These are phyloP conservation scores for Molossus molossus DNA, from an alignment of 2,797 vertebrate genomes.

Conservation along the genomic window DNA sequence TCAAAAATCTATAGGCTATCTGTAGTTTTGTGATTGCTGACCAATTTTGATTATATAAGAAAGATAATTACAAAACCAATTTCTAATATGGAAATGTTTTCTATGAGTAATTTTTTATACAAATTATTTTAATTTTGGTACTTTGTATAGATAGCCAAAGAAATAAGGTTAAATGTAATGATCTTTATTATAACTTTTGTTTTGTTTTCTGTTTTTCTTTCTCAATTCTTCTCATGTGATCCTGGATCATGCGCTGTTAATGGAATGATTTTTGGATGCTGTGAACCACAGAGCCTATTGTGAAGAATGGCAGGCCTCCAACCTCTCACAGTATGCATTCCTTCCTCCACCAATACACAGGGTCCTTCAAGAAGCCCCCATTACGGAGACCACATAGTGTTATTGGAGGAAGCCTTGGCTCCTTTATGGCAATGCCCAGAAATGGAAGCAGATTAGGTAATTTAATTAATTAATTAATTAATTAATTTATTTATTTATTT, in stretches of 20 bases:
- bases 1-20: conserved; percentile 27
- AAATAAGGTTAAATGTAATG: conserved; percentile 53
- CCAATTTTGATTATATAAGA: conserved; percentile 56
- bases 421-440: conserved; percentile 99
- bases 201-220: conserved; percentile 81
- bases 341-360: conserved; percentile 99
- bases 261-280: conserved; percentile 88
- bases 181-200: conserved; percentile 83
- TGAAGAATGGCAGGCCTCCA: conserved; percentile 98
- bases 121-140: conserved; percentile 51
- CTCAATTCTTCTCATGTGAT: conserved; percentile 84
- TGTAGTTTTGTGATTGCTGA: conserved; percentile 37
- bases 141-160: conserved; percentile 3
- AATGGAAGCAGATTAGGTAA: conserved; percentile 99
- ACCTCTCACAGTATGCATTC: conserved; percentile 99
- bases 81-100: conserved; percentile 65
- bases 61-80: neutral
- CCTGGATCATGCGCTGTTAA: conserved; percentile 86
- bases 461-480: conserved; percentile 68
- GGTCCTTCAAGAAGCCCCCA: conserved; percentile 99
- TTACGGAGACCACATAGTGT: conserved; percentile 98
- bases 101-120: conserved; percentile 45
- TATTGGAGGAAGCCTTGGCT: conserved; percentile 97
- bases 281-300: conserved; percentile 95
- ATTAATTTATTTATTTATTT: neutral